phyloP scores from a whole-genome alignment of 1,140 invertebrate genomes.

The Neocloeon triangulifer region DNA sequence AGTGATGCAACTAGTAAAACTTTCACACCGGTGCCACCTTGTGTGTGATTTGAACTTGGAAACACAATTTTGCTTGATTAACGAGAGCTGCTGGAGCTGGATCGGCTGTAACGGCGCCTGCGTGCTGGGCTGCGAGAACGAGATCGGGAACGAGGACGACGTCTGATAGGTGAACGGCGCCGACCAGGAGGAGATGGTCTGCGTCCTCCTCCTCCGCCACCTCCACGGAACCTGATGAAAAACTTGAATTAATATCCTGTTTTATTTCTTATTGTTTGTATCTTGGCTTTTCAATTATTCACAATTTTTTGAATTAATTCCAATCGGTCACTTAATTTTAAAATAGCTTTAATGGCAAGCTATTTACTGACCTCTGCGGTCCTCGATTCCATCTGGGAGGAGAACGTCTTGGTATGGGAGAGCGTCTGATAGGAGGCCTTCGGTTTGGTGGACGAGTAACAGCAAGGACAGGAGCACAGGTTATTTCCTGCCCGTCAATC shows the following conservation, averaged over 20 bases:
- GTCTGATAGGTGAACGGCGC: conserved; percentile 28
- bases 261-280: too few species aligned
- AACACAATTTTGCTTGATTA: too few species aligned
- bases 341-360: conserved; percentile 10
- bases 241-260: conserved; percentile 7
- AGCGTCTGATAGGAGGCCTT: conserved; percentile 31
- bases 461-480: conserved; percentile 72
- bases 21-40: too few species aligned
- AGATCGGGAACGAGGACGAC: conserved; percentile 22
- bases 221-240: conserved; percentile 27
- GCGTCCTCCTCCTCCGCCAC: conserved; percentile 18
- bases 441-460: conserved; percentile 53
- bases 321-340: background rate
- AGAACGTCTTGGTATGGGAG: conserved; percentile 30
- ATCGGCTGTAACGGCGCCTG: conserved; percentile 53
- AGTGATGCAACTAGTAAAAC: too few species aligned
- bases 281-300: too few species aligned
- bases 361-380: conserved; percentile 14
- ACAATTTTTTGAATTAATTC: too few species aligned
- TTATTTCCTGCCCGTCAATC: conserved; percentile 76
- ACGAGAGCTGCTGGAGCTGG: conserved; percentile 54
- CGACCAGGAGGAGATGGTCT: conserved; percentile 21
- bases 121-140: conserved; percentile 34
- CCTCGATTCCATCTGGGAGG: conserved; percentile 24
- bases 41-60: too few species aligned